Evolutionary conservation across 2,888 invertebrate species (phyloP).

Genomic region (Papilio demoleus): DNA sequence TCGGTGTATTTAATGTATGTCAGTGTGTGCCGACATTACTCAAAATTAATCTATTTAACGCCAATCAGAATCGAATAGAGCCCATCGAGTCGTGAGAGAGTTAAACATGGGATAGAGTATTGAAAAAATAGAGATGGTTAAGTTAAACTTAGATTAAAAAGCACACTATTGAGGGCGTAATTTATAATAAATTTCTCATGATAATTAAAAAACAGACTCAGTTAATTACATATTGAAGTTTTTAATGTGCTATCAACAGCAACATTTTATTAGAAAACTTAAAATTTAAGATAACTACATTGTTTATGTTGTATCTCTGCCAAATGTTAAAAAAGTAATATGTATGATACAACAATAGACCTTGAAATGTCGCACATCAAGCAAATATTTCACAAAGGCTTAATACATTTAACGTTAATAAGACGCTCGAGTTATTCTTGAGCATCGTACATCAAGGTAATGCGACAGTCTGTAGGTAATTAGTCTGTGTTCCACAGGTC

Average conservation of each 20-base stretch:
- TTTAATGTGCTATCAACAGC: too few relatives aligned
- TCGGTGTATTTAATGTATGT: not conserved
- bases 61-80: slow-evolving; percentile 49
- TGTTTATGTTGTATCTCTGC: not conserved
- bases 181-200: too few relatives aligned
- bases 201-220: too few relatives aligned
- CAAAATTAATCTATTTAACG: slow-evolving; percentile 52
- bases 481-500: slow-evolving; percentile 42
- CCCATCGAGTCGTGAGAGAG: slow-evolving; percentile 44
- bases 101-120: slow-evolving; percentile 33
- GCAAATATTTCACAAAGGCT: slow-evolving; percentile 22
- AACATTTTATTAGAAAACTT: too few relatives aligned
- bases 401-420: slow-evolving; percentile 13
- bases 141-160: not conserved
- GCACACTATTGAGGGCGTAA: too few relatives aligned
- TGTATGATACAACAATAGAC: not conserved
- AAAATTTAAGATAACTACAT: not conserved
- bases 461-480: slow-evolving; percentile 31
- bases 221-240: too few relatives aligned
- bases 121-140: slow-evolving; percentile 11
- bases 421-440: not conserved
- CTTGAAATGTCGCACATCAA: slow-evolving; percentile 13
- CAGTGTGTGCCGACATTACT: slow-evolving; percentile 42
- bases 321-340: not conserved
- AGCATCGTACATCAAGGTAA: slow-evolving; percentile 18